A percentile compares a stretch with the other conserved stretches of the same genome.
Conservation (phyloP, 2,797 vertebrate genomes). For the Glossophaga mutica region DNA sequence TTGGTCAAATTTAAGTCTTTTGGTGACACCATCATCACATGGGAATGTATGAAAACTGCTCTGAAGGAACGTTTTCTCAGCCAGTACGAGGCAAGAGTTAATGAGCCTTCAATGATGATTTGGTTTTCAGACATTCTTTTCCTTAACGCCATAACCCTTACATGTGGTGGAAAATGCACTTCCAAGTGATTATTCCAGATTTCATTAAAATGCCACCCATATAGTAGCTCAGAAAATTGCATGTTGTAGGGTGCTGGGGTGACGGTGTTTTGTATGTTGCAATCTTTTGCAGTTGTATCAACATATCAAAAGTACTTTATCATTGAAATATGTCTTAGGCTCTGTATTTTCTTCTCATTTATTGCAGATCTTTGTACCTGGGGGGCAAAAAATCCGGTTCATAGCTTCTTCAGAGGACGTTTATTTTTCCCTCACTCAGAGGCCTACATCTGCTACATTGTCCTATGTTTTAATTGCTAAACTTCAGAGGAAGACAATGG, state of each 20-base stretch:
- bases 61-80: background rate
- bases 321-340: background rate
- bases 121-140: background rate
- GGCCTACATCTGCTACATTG: background rate
- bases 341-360: background rate
- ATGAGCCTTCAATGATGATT: background rate
- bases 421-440: conserved; percentile 11
- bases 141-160: conserved; percentile 20
- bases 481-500: conserved; percentile 47
- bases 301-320: conserved; percentile 24
- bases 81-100: background rate
- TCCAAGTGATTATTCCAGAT: background rate
- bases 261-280: background rate
- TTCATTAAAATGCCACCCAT: conserved; percentile 26
- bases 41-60: background rate
- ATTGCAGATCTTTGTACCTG: background rate
- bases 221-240: conserved; percentile 31
- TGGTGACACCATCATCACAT: background rate
- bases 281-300: background rate
- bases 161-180: background rate
- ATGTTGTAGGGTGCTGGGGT: background rate
- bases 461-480: conserved; percentile 55
- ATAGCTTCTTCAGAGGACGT: background rate
- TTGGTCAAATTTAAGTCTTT: background rate
- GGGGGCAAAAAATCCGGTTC: background rate